Percentiles rank a stretch among this genome's conserved stretches.
Conservation (phyloP, 2,113 vertebrate species). For the Morone chrysops region DNA sequence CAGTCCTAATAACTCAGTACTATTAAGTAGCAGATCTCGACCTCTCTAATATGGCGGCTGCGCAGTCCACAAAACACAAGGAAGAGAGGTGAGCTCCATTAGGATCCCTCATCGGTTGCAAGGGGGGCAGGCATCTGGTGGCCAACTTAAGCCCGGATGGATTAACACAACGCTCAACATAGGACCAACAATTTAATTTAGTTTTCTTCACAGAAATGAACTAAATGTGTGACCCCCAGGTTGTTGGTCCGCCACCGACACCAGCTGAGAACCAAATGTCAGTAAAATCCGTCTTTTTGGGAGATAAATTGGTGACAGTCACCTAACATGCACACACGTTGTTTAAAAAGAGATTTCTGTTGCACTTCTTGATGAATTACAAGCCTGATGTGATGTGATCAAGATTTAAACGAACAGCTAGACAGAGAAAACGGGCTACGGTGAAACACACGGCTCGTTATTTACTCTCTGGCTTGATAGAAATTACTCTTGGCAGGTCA, state of each 20-base stretch:
- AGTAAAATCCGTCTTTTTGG: conserved; percentile 21
- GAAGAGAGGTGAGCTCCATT: background rate
- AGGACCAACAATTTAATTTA: background rate
- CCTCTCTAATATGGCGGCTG: too few species aligned
- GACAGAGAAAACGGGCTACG: background rate
- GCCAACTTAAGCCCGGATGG: conserved; percentile 12
- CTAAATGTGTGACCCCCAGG: too few species aligned
- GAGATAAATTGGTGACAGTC: background rate
- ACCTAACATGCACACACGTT: background rate
- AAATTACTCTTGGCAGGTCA: conserved; percentile 19
- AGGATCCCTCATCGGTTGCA: background rate
- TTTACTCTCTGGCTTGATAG: background rate
- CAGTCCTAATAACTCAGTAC: too few species aligned
- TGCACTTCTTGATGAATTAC: conserved; percentile 4
- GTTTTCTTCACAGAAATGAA: too few species aligned
- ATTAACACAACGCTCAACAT: conserved; percentile 25
- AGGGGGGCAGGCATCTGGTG: conserved; percentile 33
- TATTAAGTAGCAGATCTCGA: too few species aligned
- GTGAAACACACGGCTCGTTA: conserved; percentile 2
- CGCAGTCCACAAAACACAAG: too few species aligned
- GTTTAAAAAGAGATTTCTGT: background rate
- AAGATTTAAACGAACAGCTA: background rate
- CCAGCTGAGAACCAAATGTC: conserved; percentile 23
- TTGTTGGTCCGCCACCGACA: background rate
- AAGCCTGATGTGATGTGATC: background rate